phyloP scores from a whole-genome alignment of 2,113 vertebrate species.

The Scatophagus argus region DNA sequence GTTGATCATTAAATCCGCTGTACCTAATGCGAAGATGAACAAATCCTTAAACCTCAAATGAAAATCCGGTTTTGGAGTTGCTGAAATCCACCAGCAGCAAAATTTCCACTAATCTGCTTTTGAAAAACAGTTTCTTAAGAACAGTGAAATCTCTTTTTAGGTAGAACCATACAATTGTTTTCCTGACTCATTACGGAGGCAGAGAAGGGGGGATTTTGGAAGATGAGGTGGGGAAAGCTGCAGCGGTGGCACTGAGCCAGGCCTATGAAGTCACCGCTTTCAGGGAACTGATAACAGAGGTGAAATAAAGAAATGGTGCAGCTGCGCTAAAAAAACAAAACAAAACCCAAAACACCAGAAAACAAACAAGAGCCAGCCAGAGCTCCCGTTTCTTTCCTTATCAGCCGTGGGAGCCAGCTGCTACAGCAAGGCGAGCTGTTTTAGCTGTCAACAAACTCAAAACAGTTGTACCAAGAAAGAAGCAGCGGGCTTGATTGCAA shows the following conservation, averaged over 20 bases:
- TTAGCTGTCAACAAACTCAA: slow-evolving; percentile 44
- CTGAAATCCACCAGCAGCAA: slow-evolving; percentile 21
- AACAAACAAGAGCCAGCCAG: slow-evolving; percentile 42
- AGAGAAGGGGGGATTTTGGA: slow-evolving; percentile 50
- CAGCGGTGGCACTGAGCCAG: slow-evolving; percentile 66
- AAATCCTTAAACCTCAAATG: slow-evolving; percentile 30
- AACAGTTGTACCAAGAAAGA: slow-evolving; percentile 31
- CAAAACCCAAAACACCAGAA: too few relatives aligned
- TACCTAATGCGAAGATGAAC: slow-evolving; percentile 17
- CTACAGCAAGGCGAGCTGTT: slow-evolving; percentile 36
- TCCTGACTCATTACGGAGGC: slow-evolving; percentile 24
- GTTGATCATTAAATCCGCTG: slow-evolving; percentile 17
- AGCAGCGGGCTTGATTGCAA: slow-evolving; percentile 54
- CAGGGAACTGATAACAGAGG: slow-evolving; percentile 56
- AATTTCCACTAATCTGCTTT: slow-evolving; percentile 55
- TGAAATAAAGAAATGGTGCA: slow-evolving; percentile 57
- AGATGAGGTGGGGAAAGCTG: slow-evolving; percentile 65
- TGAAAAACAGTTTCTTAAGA: slow-evolving; percentile 12
- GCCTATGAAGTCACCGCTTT: slow-evolving; percentile 66
- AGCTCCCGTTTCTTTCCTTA: slow-evolving; percentile 43
- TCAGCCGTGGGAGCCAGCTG: slow-evolving; percentile 56
- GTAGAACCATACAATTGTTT: slow-evolving; percentile 75
- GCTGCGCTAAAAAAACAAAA: slow-evolving; percentile 58
- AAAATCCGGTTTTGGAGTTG: slow-evolving; percentile 10
- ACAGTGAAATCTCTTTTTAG: slow-evolving; percentile 35